These are phyloP conservation scores for Stichodactyla mertensii DNA, from an alignment of 64 coral and sea anemone genomes.

Conservation along the genomic window DNA sequence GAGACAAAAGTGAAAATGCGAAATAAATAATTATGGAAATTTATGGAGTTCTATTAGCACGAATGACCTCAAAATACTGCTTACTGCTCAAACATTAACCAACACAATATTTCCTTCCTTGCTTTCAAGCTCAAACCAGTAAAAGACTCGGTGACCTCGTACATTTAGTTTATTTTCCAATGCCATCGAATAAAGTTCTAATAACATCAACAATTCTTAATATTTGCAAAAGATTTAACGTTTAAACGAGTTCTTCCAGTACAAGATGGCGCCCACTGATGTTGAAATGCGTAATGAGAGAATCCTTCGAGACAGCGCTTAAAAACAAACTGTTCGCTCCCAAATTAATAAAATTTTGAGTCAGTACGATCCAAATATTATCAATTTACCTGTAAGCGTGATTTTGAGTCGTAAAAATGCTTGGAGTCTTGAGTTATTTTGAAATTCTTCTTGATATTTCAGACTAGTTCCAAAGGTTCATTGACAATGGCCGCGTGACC, in stretches of 20 bases:
- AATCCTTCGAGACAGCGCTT: not conserved
- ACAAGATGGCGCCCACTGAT: constrained; percentile 31
- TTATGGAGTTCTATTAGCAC: not conserved
- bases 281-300: constrained; percentile 44
- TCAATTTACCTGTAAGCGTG: not conserved
- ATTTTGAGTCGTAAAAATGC: not conserved
- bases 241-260: not conserved
- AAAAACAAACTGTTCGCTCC: constrained; percentile 10
- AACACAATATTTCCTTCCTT: not conserved
- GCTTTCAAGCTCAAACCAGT: not conserved
- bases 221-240: constrained; percentile 5
- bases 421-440: constrained; percentile 18
- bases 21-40: not conserved
- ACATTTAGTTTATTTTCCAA: not conserved
- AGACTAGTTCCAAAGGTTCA: constrained; percentile 16
- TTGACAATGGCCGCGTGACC: constrained; percentile 41
- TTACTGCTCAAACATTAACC: not conserved
- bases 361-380: not conserved
- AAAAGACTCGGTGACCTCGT: not conserved
- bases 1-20: not conserved
- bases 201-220: not conserved
- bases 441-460: constrained; percentile 20
- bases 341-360: not conserved
- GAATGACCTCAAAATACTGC: constrained; percentile 8
- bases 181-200: constrained; percentile 5